Evolutionary conservation across 2,888 invertebrate genomes (phyloP).

Genomic region (Hirtodrosophila alboralis): DNA sequence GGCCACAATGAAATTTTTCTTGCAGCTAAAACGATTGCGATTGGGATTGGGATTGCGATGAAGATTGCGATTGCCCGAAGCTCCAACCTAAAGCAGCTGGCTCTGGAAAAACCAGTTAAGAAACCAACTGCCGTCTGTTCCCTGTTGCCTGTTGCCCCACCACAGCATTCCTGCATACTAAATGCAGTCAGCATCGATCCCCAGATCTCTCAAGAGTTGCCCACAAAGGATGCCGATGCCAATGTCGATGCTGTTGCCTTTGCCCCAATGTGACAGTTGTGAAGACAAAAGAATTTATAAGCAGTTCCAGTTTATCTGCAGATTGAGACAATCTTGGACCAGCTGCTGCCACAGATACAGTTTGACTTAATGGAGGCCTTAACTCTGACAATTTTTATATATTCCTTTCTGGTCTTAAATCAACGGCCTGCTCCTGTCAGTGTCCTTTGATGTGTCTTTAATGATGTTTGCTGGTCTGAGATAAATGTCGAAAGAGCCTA

Average conservation of each 20-base stretch:
- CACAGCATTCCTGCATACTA: constrained; percentile 37
- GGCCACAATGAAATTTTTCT: not conserved
- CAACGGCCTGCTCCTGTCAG: constrained; percentile 30
- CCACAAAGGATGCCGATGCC: constrained; percentile 18
- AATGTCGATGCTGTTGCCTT: constrained; percentile 10
- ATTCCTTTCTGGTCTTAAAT: constrained; percentile 34
- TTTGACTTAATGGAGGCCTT: constrained; percentile 61
- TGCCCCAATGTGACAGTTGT: constrained; percentile 21
- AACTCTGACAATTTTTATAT: constrained; percentile 43
- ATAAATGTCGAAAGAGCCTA: constrained; percentile 10
- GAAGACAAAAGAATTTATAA: constrained; percentile 71
- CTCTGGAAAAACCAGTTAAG: constrained; percentile 56
- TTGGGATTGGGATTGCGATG: no score
- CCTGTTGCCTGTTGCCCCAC: no score
- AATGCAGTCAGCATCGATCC: constrained; percentile 28
- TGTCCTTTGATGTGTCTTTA: constrained; percentile 44
- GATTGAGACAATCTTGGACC: constrained; percentile 68
- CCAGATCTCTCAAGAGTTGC: constrained; percentile 10
- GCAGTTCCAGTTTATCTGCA: constrained; percentile 66
- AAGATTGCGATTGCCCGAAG: no score
- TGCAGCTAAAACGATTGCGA: constrained; percentile 2
- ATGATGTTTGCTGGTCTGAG: constrained; percentile 37
- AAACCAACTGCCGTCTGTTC: constrained; percentile 25
- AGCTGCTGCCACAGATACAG: constrained; percentile 26
- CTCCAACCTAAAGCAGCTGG: not conserved